Evolutionary conservation across 2,113 vertebrate genomes (phyloP), one percentile per base, ranked within the genome.

Genomic region (Tachysurus vachellii): DNA sequence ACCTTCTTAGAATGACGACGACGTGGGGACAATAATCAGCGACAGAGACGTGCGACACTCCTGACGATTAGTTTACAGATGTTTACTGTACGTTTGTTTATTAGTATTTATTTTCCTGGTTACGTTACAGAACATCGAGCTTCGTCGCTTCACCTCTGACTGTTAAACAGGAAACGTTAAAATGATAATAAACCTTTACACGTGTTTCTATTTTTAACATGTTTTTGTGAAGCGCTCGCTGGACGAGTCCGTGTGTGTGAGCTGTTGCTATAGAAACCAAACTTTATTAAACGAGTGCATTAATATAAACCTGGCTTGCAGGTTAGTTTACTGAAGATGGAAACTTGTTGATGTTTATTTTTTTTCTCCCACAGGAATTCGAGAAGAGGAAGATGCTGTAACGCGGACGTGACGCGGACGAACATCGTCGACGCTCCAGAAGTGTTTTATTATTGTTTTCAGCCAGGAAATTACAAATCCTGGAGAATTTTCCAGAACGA

Each of bases 381-480:
- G 95, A 96, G 93, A 95, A 96, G 93, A 95, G 95, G 93, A 96
- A 95, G 92, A 93, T 96, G 94, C 90, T 96, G 93, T 96, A 93
- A 94, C 88, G 62, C 10, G 44, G 12, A 36, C 36, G 93, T 96
- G 93, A 94, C 88, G 62, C 6, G 44, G 59, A 21, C 31, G 28
- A 36, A 28, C 5, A 21, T 8, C 17, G 8, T 16, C 19, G 11
- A 23, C 8, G 79, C 7, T 4, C 19, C 66, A 36, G 28, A 56
- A 71, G 44, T 53, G 42, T 88, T 36, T 54, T 19, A 21, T 21
- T 17, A 7, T 57, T 36, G 21, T 80, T 73, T 50, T 59, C 50
- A 26, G 75, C 14, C 61, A 44, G 70, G n/a, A 31, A 12, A 44
- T 61, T 42, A 14, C 26, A 17, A 14, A 6, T 79, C 17, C 50